Conservation (phyloP, 1,140 invertebrate species). For the Fopius arisanus region DNA sequence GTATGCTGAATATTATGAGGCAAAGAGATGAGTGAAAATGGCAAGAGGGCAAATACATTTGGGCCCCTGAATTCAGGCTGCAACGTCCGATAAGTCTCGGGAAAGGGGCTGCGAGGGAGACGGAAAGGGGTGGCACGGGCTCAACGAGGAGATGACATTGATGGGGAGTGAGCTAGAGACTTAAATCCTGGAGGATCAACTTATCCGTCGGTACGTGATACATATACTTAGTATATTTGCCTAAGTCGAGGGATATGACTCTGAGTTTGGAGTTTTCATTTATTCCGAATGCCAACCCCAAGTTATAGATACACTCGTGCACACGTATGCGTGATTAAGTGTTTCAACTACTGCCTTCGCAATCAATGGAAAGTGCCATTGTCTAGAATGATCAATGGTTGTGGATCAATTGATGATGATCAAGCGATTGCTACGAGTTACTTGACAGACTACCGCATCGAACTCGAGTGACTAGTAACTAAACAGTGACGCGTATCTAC, state of each 20-base stretch:
- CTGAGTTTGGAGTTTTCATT: background rate
- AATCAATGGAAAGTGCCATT: background rate
- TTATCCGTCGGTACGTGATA: slow-evolving; percentile 63
- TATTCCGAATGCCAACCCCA: background rate
- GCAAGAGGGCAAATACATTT: slow-evolving; percentile 25
- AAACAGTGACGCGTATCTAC: background rate
- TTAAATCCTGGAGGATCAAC: slow-evolving; percentile 61
- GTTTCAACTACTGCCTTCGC: too few relatives aligned
- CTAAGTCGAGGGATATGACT: slow-evolving; percentile 22
- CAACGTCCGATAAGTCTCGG: slow-evolving; percentile 59
- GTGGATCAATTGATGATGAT: background rate
- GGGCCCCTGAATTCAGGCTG: slow-evolving; percentile 37
- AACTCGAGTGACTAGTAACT: background rate
- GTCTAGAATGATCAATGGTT: background rate
- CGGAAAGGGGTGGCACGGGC: background rate
- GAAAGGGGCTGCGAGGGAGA: slow-evolving; percentile 56
- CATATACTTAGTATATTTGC: slow-evolving; percentile 54
- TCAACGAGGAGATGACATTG: slow-evolving; percentile 62
- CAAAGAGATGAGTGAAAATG: slow-evolving; percentile 15
- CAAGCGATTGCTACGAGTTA: background rate
- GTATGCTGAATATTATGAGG: slow-evolving; percentile 32
- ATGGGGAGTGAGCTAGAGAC: slow-evolving; percentile 53
- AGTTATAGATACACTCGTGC: background rate
- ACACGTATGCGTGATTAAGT: too few relatives aligned
- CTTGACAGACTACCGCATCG: background rate